Conservation (phyloP, 2,888 invertebrate genomes). For the Pterobdella sp. region DNA sequence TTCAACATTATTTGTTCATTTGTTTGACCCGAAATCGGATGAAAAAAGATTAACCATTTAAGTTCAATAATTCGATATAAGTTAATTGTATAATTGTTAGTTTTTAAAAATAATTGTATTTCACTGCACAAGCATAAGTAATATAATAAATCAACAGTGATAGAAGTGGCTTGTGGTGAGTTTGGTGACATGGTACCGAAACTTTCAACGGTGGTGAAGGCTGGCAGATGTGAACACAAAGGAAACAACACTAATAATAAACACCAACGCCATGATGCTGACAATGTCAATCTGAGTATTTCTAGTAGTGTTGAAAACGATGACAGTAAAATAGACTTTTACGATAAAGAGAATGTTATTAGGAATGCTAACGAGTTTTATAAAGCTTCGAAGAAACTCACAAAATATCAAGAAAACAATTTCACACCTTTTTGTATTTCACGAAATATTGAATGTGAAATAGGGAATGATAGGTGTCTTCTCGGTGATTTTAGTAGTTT, state of each 20-base stretch:
- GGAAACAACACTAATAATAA: slow-evolving; percentile 19
- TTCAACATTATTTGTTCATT: slow-evolving; percentile 22
- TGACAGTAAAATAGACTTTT: neutral
- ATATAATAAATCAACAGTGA: slow-evolving; percentile 61
- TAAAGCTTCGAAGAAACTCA: neutral
- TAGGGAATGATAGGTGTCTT: slow-evolving; percentile 1
- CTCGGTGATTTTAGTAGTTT: neutral
- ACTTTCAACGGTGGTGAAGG: slow-evolving; percentile 59
- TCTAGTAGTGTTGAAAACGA: neutral
- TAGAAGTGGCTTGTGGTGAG: slow-evolving; percentile 84
- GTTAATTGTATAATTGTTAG: neutral
- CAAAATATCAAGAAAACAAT: neutral
- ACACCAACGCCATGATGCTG: slow-evolving; percentile 1
- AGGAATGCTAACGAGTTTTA: neutral
- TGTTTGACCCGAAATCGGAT: neutral
- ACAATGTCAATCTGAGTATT: neutral
- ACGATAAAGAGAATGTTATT: neutral
- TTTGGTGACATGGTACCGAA: slow-evolving; percentile 68
- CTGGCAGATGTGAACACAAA: slow-evolving; percentile 29
- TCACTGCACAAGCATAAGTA: neutral
- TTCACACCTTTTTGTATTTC: neutral
- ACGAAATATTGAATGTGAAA: neutral
- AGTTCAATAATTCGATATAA: neutral
- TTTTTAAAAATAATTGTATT: neutral
- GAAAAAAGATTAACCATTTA: too few relatives aligned